Evolutionary conservation across 2,888 invertebrate species (phyloP), one percentile per base, ranked within the genome.

Genomic region (Drosophila seclusa): DNA sequence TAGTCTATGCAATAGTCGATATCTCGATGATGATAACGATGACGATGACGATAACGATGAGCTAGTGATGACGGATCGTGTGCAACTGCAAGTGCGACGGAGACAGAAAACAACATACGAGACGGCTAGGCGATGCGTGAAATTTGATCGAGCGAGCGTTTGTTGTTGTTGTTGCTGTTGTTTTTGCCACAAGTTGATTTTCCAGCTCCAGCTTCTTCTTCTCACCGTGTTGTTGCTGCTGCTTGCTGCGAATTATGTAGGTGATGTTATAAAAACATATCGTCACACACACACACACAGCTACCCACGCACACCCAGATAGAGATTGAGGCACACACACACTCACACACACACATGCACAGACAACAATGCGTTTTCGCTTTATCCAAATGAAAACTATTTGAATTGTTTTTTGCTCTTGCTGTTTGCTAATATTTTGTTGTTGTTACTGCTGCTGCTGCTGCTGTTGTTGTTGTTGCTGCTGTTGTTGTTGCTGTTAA

Each of bases 101-200:
- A 58, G 68, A 69, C 57, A 69, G 65, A 65, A 64, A 69, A 32
- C 60, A 59, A 58, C 64, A 66, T 67, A 78, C 70, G 88, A 86
- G 80, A 81, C 65, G 69, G 66, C 81, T 67, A 74, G 80, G 69
- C 69, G 76, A 80, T 68, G 89, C 69, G 83, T 68, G 78, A 73
- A 86, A 72, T 77, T 53, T 65, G 72, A 87, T 63, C 57, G 49
- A 65, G 66, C 29, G 54, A 55, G 24, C 49, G 73, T 60, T 64
- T 53, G 65, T 57, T 63, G 53, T 53, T 76, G 62, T 34, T 78
- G 58, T 48, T 76, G 62, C 34, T 78, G 58, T 48, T 64, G 21
- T 58, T 81, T 27, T 38, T 61, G 48, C 40, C 53, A 57, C 54
- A 63, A 65, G 67, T 71, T 61, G 67, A 57, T 70, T 69, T 76